These are phyloP conservation scores for Apeltes quadracus DNA, from an alignment of 2,113 vertebrate genomes.

Conservation along the genomic window DNA sequence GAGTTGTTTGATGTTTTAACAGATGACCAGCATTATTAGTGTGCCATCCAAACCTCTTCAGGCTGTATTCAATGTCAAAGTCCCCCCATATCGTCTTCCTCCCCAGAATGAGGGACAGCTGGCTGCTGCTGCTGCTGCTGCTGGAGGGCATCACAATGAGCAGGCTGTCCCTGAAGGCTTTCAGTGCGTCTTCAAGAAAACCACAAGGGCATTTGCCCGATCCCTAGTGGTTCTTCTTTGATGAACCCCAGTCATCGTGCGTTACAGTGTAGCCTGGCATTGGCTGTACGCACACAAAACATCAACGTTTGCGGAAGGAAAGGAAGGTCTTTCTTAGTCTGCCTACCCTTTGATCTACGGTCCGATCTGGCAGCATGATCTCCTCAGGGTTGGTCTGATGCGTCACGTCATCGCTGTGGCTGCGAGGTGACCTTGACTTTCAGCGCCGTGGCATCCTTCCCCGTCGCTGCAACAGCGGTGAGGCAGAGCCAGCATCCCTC, in stretches of 20 bases:
- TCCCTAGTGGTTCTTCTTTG: constrained; percentile 43
- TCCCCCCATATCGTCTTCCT: constrained; percentile 57
- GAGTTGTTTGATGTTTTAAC: constrained; percentile 43
- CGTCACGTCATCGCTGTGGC: constrained; percentile 36
- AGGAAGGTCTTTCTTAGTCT: constrained; percentile 7
- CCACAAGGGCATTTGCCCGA: constrained; percentile 43
- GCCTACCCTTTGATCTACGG: constrained; percentile 1
- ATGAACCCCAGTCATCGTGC: constrained; percentile 35
- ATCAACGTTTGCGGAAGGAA: constrained; percentile 6
- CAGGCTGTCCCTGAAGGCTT: constrained; percentile 45
- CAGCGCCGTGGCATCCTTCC: constrained; percentile 28
- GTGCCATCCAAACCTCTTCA: constrained; percentile 65
- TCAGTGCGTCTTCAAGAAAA: constrained; percentile 47
- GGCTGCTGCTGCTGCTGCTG: constrained; percentile 42
- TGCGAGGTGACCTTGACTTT: constrained; percentile 67
- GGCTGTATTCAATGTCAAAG: constrained; percentile 74
- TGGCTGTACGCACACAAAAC: constrained; percentile 1
- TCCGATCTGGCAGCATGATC: constrained; percentile 32
- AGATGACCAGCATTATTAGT: constrained; percentile 69
- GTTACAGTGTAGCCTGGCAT: background rate
- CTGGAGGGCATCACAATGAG: constrained; percentile 57
- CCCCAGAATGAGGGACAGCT: constrained; percentile 62
- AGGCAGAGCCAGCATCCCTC: constrained; percentile 59
- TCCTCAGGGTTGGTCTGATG: constrained; percentile 35
- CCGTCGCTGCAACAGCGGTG: constrained; percentile 43